Evolutionary conservation across 2,113 vertebrate genomes (phyloP).

Genomic region (Centropus bengalensis): DNA sequence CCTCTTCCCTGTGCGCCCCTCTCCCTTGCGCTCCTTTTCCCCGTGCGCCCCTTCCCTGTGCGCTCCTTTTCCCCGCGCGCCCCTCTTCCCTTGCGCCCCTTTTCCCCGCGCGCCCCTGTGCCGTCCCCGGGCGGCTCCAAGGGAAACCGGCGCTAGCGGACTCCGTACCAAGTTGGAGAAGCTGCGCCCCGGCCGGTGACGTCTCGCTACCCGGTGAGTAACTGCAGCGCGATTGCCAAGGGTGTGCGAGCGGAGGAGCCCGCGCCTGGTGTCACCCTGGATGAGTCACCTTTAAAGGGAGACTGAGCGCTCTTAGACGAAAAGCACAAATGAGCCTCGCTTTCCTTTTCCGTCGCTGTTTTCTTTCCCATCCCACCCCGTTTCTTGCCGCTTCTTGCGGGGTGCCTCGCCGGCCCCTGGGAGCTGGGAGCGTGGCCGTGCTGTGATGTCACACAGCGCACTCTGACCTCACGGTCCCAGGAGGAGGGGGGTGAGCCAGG

Average conservation of each 20-base stretch:
- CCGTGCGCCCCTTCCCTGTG: no score
- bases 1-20: no score
- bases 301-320: not conserved
- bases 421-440: fast-evolving
- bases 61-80: no score
- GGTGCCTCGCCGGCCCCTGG: fast-evolving
- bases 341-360: not conserved
- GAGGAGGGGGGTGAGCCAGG: not conserved
- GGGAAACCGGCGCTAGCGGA: not conserved
- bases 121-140: not conserved
- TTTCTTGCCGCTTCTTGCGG: fast-evolving
- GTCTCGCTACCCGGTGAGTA: conserved; percentile 51
- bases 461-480: not conserved
- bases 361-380: not conserved
- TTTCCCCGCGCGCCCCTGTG: no score
- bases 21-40: no score
- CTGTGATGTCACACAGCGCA: not conserved
- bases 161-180: not conserved
- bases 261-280: conserved; percentile 30
- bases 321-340: not conserved
- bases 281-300: conserved; percentile 49
- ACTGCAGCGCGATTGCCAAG: conserved; percentile 46
- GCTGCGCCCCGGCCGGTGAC: not conserved
- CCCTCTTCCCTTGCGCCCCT: no score
- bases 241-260: conserved; percentile 42